phyloP scores from a whole-genome alignment of 2,113 vertebrate species.

The Rallus limicola region DNA sequence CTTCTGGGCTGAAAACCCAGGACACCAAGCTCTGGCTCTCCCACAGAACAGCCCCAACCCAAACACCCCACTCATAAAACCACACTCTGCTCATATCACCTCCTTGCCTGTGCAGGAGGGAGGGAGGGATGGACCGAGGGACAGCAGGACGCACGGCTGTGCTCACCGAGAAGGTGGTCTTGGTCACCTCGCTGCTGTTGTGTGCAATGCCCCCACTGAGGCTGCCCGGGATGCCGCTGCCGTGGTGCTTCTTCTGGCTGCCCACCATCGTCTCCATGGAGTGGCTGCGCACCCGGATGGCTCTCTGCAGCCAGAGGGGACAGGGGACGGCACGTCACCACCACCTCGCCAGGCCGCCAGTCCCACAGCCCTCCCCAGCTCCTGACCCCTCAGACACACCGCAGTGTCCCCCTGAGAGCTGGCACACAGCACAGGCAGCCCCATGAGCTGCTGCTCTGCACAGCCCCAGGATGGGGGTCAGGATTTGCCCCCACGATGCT shows the following conservation, averaged over 20 bases:
- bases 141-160: accelerated
- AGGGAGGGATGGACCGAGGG: not conserved
- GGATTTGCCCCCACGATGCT: not conserved
- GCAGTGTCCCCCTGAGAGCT: accelerated
- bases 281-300: constrained; percentile 92
- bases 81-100: not conserved
- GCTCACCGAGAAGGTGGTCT: constrained; percentile 86
- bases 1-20: not conserved
- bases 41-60: not conserved
- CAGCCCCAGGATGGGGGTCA: too few species aligned
- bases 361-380: not conserved
- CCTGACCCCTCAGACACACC: not conserved
- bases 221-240: constrained; percentile 83
- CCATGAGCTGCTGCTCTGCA: accelerated
- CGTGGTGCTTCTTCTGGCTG: constrained; percentile 85
- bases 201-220: constrained; percentile 88
- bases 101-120: accelerated
- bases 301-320: constrained; percentile 77
- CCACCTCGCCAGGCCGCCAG: not conserved
- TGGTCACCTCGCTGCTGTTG: constrained; percentile 82
- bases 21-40: not conserved
- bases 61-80: not conserved
- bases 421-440: accelerated
- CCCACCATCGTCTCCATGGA: constrained; percentile 97
- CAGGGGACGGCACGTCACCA: not conserved